Evolutionary conservation across 2,888 invertebrate species (phyloP).

Genomic region (Lepidochrysops patricia): DNA sequence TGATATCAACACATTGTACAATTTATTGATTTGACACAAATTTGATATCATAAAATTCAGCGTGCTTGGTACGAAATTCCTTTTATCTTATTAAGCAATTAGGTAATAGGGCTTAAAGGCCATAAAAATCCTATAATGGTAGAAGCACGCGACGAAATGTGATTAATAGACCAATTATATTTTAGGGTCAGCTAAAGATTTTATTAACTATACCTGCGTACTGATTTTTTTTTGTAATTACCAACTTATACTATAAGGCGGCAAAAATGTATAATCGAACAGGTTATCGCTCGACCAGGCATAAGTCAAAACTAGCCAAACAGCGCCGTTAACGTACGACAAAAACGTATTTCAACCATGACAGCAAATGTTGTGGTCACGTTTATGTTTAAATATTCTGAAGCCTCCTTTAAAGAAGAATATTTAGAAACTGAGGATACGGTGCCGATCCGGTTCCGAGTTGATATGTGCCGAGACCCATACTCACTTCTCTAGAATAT

Average conservation of each 20-base stretch:
- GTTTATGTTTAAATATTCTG: no score
- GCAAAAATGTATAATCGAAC: no score
- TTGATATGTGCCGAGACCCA: no score
- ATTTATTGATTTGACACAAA: neutral
- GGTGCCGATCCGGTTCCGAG: no score
- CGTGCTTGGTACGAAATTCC: neutral
- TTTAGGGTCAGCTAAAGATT: neutral
- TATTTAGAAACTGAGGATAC: no score
- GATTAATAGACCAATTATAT: neutral
- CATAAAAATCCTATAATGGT: conserved; percentile 1
- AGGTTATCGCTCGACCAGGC: no score
- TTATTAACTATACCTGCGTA: neutral
- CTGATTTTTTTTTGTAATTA: neutral
- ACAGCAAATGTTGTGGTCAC: no score
- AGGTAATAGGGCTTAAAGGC: neutral
- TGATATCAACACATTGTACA: no score
- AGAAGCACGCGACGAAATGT: neutral
- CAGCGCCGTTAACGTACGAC: no score
- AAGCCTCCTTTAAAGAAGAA: no score
- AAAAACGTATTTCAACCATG: no score
- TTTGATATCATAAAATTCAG: neutral
- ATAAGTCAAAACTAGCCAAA: no score
- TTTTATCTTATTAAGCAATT: conserved; percentile 1
- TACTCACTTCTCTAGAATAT: conserved; percentile 54
- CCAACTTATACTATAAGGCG: neutral